Conservation (phyloP, 1,140 invertebrate species). For the Sarcophaga bullata region DNA sequence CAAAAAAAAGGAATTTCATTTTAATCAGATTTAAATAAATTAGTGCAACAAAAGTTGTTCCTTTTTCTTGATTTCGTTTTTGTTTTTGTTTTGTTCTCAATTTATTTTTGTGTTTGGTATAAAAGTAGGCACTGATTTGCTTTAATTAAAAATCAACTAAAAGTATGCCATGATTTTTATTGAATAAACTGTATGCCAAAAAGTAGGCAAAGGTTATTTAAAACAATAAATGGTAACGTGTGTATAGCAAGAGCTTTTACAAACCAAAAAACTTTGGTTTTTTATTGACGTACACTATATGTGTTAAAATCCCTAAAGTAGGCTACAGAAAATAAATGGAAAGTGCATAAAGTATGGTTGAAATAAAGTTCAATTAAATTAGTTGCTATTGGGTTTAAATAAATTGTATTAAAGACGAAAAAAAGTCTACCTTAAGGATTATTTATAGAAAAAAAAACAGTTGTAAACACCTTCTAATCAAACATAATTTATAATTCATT, state of each 20-base stretch:
- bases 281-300: no score
- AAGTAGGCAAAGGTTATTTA: slow-evolving; percentile 20
- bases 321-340: no score
- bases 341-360: no score
- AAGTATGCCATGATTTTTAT: slow-evolving; percentile 32
- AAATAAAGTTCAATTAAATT: no score
- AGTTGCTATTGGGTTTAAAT: no score
- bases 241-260: no score
- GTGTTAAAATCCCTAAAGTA: no score
- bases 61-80: background rate
- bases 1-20: background rate
- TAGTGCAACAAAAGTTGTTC: background rate
- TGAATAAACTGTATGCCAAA: background rate
- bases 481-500: slow-evolving; percentile 1
- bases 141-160: slow-evolving; percentile 22
- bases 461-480: background rate
- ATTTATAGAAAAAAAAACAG: no score
- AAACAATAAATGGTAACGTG: background rate
- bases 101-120: background rate
- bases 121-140: slow-evolving; percentile 11
- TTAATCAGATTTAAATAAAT: slow-evolving; percentile 27
- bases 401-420: no score
- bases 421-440: no score
- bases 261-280: no score
- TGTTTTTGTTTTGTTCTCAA: background rate